A percentile compares a stretch with the other conserved stretches of the same genome.
Evolutionary conservation across 2,797 vertebrate genomes (phyloP).

Genomic region (Mus caroli): DNA sequence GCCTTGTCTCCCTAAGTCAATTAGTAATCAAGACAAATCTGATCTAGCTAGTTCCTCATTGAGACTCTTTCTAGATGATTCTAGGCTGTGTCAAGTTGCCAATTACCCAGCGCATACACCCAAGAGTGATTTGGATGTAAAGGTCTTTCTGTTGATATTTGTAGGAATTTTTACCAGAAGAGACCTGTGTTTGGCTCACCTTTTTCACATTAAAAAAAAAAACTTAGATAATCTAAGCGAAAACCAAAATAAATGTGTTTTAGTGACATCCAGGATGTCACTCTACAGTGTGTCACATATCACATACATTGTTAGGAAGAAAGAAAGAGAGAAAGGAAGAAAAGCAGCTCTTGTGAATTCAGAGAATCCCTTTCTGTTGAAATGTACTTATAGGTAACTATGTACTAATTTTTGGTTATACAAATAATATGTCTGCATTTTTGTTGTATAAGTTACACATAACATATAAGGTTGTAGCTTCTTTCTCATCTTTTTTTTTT

Average conservation of each 20-base stretch:
- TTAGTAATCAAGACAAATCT: neutral
- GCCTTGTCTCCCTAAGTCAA: neutral
- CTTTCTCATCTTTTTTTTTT: conserved; percentile 21
- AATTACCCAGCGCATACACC: neutral
- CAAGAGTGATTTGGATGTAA: conserved; percentile 5
- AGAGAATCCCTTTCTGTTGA: neutral
- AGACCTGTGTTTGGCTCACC: neutral
- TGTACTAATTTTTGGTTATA: conserved; percentile 26
- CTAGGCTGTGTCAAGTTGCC: neutral
- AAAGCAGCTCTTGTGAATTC: neutral
- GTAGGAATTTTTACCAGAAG: conserved; percentile 9
- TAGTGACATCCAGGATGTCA: neutral
- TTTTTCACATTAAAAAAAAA: neutral
- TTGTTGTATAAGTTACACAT: neutral
- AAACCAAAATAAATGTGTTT: neutral
- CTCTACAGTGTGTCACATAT: neutral
- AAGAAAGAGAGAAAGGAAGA: neutral
- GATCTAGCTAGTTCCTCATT: neutral
- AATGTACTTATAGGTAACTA: neutral
- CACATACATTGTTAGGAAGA: neutral
- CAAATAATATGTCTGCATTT: neutral
- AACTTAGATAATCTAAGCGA: conserved; percentile 20
- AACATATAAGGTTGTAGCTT: neutral
- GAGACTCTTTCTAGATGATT: neutral
- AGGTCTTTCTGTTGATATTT: neutral